Evolutionary conservation across 2,797 vertebrate species (phyloP).

Genomic region (Orientallactaga sibirica): DNA sequence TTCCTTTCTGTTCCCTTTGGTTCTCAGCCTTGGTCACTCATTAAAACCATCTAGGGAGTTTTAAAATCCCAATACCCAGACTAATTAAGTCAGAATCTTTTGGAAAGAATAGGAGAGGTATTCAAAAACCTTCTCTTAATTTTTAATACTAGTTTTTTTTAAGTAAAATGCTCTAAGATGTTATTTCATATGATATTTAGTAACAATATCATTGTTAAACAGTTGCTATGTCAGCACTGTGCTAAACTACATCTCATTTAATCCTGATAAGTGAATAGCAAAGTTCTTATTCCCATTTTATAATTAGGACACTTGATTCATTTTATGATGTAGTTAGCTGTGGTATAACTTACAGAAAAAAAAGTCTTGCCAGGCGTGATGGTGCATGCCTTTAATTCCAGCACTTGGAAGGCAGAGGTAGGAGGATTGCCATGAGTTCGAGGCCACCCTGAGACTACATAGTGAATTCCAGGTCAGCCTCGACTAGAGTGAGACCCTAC

Average conservation of each 20-base stretch:
- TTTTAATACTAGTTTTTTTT: constrained; percentile 47
- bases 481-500: too few species aligned
- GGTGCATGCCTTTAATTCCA: too few species aligned
- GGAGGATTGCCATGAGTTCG: too few species aligned
- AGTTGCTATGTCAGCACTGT: constrained; percentile 1
- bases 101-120: neutral
- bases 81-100: constrained; percentile 20
- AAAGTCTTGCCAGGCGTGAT: too few species aligned
- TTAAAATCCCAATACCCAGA: neutral
- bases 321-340: constrained; percentile 38
- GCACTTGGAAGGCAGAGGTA: too few species aligned
- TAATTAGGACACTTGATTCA: constrained; percentile 6
- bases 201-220: constrained; percentile 24
- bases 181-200: constrained; percentile 22
- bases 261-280: neutral
- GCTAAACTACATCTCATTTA: constrained; percentile 20
- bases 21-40: neutral
- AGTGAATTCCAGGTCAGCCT: too few species aligned
- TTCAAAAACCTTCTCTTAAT: constrained; percentile 20
- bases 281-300: neutral
- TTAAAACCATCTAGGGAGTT: constrained; percentile 31
- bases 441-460: too few species aligned
- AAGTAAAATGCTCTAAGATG: constrained; percentile 17
- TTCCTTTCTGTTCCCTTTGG: neutral
- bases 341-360: neutral